Base-by-base conservation (phyloP, 2,113 vertebrate species). In the Plectropomus leopardus region DNA sequence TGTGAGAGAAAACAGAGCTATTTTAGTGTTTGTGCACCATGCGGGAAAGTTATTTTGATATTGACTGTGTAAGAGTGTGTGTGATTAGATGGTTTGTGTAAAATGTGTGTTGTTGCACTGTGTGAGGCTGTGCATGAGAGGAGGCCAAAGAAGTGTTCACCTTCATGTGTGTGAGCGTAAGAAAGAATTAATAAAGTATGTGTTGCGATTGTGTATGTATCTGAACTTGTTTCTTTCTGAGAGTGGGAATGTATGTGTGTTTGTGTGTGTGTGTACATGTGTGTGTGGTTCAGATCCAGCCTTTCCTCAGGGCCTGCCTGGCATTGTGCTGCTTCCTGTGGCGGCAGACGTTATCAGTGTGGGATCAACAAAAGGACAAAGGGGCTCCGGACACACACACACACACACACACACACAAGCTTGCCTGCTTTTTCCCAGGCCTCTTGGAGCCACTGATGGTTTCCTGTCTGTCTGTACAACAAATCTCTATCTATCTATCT, bases 261-360 rank as follows among this genome's bases (percentile, higher is more conserved):
- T 30, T 55, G 50, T 71, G 59, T 75, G 48, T 78, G 66, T 48
- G 47, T 70, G 66, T 75, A 42, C 50, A 30, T 81, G 81, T 68
- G 55, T 47, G 71, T 71, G 72, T 63, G 61, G 70, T 72, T 85
- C 50, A 77, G 65, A 76, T 84, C 45, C 64, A 83, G 84, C 71
- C 83, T 91, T 92, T 94, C 90, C 91, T 88, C 75, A 83, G 86
- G 84, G 63, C 66, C 82, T 88, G 87, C 86, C 87, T 92, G 91
- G 92, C 86, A 94, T 93, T 94, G 92, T 93, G 88, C 76, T 83
- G 84, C 91, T 93, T 93, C 91, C 92, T 93, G 89, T 84, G 76
- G 76, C 55, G 13, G 70, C 89, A 83, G 85, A 91, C 77, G 21
- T 83, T 93, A 92, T 93, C 90, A 83, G 90, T 89, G 82, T 88